Evolutionary conservation across 2,888 invertebrate genomes (phyloP), one percentile per base, ranked within the genome.

Genomic region (Nymphalis urticae): DNA sequence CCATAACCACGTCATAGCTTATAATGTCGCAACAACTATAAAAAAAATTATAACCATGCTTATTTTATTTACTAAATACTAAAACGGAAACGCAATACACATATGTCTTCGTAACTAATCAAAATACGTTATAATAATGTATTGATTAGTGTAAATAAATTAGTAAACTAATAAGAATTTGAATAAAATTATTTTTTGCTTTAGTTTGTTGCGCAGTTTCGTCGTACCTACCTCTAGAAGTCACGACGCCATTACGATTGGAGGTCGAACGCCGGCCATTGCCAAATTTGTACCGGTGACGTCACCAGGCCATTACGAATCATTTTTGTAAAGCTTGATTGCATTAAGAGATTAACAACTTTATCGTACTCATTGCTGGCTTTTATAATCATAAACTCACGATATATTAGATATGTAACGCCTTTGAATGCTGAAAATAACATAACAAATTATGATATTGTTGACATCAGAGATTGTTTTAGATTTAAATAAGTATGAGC

Each of bases 201-300:
- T 71, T 64, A 59, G 66, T 71, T 66, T 72, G 73, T 73, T 78
- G 78, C 79, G 79, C 79, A 79, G 79, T 78, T 75, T 65, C 71
- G 71, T 72, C 70, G 74, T 58, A 58, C 56, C 51, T 62, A 63
- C 66, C 66, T 62, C 62, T 67, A 75, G 71, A 76, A 77, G 75
- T 73, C 75, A 77, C 78, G 78, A 77, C 77, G 76, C 75, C 73
- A 75, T 77, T 77, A 72, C 73, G 70, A 75, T 78, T 82, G 79
- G 90, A 90, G 90, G 91, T 90, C 90, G 86, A 82, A 77, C 79
- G 84, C 84, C 88, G 82, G 78, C 75, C 88, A 85, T 87, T 87
- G 89, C 90, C 90, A 86, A 91, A 90, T 88, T 86, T 84, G 82
- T 80, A 79, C 71, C 71, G 70, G 62, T 88, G 86, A 88, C 86